These are phyloP conservation scores for Struthidea cinerea DNA, from an alignment of 2,113 vertebrate species.

Conservation along the genomic window DNA sequence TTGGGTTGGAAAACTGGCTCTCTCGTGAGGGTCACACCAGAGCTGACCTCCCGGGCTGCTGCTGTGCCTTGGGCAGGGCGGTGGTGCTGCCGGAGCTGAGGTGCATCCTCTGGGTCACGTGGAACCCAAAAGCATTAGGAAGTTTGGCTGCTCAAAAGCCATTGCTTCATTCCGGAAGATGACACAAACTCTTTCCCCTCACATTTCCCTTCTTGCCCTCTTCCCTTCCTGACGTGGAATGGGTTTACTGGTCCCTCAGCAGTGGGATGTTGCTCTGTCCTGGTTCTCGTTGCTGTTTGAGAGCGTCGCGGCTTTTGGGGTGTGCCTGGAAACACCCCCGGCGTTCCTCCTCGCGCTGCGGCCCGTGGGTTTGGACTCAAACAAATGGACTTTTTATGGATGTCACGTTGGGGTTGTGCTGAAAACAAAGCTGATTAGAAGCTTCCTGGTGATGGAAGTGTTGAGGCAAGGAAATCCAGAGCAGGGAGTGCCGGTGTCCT, in stretches of 20 bases:
- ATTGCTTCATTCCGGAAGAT: background rate
- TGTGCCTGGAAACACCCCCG: background rate
- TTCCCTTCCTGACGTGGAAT: background rate
- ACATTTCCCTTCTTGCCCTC: background rate
- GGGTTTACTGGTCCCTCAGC: background rate
- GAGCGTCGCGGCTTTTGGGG: background rate
- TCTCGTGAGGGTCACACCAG: background rate
- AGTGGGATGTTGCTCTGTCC: background rate
- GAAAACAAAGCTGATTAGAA: background rate
- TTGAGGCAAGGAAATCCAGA: background rate
- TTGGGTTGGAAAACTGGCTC: background rate
- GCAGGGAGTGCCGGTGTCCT: background rate
- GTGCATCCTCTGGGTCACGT: background rate
- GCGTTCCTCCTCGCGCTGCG: background rate
- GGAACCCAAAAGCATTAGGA: background rate
- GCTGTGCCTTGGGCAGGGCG: background rate
- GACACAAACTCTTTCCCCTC: background rate
- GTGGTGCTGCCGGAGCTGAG: background rate
- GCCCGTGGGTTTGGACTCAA: rapidly evolving
- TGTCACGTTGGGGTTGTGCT: rapidly evolving
- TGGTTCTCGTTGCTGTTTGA: background rate
- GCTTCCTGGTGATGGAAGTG: background rate
- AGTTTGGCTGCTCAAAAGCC: background rate
- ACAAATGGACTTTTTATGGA: background rate
- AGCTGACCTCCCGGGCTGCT: background rate